A percentile compares a stretch with the other conserved stretches of the same genome.
phyloP scores from a whole-genome alignment of 1,140 invertebrate species.

The Caenorhabditis briggsae region DNA sequence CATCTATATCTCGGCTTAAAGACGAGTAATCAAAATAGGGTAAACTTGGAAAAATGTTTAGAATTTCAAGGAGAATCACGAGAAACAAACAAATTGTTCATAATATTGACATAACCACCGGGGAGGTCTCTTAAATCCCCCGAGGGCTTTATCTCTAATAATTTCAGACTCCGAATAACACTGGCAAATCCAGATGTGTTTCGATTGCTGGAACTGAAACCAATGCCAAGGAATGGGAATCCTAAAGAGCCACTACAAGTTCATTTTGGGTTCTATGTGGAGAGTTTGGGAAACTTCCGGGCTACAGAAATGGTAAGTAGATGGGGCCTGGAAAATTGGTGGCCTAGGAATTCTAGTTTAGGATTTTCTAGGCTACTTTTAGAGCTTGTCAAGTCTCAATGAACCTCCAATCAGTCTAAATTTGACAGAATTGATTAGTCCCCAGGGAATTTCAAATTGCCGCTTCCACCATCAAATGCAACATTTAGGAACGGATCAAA shows the following conservation, averaged over 20 bases:
- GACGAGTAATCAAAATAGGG: too few relatives aligned
- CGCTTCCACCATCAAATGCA: too few relatives aligned
- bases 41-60: too few relatives aligned
- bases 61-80: too few relatives aligned
- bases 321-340: background rate
- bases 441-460: too few relatives aligned
- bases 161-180: constrained; percentile 47
- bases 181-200: constrained; percentile 6
- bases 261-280: constrained; percentile 67
- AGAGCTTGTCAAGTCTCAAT: too few relatives aligned
- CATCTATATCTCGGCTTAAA: too few relatives aligned
- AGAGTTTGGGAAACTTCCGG: constrained; percentile 66
- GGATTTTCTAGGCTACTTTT: too few relatives aligned
- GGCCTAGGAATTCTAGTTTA: too few relatives aligned
- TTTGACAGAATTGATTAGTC: background rate
- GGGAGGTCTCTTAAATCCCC: background rate
- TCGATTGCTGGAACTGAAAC: constrained; percentile 47
- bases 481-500: too few relatives aligned
- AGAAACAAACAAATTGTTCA: too few relatives aligned
- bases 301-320: constrained; percentile 67
- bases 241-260: constrained; percentile 58
- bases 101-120: background rate
- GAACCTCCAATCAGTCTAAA: too few relatives aligned
- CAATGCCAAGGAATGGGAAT: constrained; percentile 54
- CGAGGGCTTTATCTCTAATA: background rate